Base-by-base conservation (phyloP, 2,797 vertebrate genomes). In the Macropodus opercularis region DNA sequence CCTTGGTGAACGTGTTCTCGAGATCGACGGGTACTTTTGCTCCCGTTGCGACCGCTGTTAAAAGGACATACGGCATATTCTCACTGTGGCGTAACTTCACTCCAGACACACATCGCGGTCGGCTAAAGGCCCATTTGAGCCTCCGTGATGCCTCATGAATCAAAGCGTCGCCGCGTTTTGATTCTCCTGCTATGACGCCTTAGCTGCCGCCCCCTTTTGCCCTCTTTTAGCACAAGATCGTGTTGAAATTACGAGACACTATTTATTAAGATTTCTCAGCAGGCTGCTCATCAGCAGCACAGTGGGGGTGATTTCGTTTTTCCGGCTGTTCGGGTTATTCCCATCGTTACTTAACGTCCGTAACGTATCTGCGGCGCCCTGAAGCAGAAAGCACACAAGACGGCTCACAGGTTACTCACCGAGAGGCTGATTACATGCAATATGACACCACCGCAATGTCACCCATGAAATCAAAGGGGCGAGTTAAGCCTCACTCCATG, bases 251-350 rank as follows among this genome's bases (percentile, higher is more conserved):
- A 81, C 35, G 55, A 75, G 68, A 49, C 39, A 86, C 77, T 75
- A 81, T 89, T 86, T 87, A 86, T 89, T 82, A 85, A 74, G 70
- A 85, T 85, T 80, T 62, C 77, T 62, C 69, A 85, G 80, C 83
- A 86, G 74, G 68, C 59, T 56, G 74, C 77, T 89, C 79, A 85
- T 88, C 85, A 83, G 78, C 52, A 14, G 21, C 85, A 75, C 81
- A 72, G 72, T 18, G 35, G 84, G 80, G 50, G 77, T 60, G 72
- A 63, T 81, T 84, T 87, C 66, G 78, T 72, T 82, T 58, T n/a
- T 53, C 55, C 46, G 60, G 31, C 31, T 32, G 31, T 72, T 78
- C 60, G 46, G 65, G 73, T 78, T 69, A 75, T 83, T 88, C 73
- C 60, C 63, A 77, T 75, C 52, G 61, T 84, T 79, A 57, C 69